Conservation (phyloP, 2,113 vertebrate genomes). For the Scartelaos histophorus region DNA sequence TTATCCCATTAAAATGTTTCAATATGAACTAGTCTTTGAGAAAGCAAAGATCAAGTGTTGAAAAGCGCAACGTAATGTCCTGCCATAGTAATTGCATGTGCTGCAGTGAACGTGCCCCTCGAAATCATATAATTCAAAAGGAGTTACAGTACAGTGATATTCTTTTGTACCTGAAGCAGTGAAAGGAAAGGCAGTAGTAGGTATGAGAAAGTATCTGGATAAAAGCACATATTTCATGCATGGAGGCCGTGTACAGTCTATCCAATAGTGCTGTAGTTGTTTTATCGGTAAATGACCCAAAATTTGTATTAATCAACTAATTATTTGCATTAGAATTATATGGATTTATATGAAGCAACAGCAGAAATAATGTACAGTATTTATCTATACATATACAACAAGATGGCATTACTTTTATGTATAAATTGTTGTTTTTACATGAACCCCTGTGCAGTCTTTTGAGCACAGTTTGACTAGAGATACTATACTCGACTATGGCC, state of each 20-base stretch:
- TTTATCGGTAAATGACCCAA: no score
- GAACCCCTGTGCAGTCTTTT: no score
- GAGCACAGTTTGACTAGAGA: no score
- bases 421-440: no score
- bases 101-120: not conserved
- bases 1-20: not conserved
- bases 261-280: not conserved
- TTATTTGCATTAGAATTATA: no score
- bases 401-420: no score
- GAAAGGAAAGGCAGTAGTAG: not conserved
- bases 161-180: not conserved
- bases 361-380: no score
- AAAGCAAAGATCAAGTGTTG: not conserved
- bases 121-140: constrained; percentile 1
- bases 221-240: constrained; percentile 4
- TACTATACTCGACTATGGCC: no score
- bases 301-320: no score
- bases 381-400: no score
- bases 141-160: not conserved
- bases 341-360: no score
- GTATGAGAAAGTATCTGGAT: not conserved
- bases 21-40: not conserved
- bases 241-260: not conserved
- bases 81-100: not conserved
- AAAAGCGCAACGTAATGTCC: not conserved